A percentile compares a stretch with the other conserved stretches of the same genome.
Evolutionary conservation across 2,113 vertebrate genomes (phyloP).

Genomic region (Eubucco bourcierii): DNA sequence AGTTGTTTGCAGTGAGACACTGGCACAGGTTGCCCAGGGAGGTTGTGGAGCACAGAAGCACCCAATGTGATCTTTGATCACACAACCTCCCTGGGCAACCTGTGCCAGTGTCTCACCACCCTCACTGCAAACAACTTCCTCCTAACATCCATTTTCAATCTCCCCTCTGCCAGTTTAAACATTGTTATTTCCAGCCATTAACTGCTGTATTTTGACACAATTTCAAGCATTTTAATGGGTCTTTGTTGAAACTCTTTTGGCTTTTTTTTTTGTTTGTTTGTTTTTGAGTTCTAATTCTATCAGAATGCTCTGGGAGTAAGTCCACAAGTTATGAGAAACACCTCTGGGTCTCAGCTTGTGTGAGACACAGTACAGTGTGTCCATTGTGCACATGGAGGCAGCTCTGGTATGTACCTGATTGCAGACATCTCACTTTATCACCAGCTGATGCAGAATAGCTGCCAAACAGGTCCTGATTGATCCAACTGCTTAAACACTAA

Average conservation of each 20-base stretch:
- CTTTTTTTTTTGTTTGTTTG: background rate
- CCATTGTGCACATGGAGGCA: too few relatives aligned
- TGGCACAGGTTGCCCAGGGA: too few relatives aligned
- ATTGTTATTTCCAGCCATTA: background rate
- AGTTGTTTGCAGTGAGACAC: too few relatives aligned
- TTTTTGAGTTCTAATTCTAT: background rate
- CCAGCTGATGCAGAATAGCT: background rate
- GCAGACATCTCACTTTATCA: background rate
- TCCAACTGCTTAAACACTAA: background rate
- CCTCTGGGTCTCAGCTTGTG: background rate
- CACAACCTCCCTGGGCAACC: too few relatives aligned
- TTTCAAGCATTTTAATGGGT: background rate
- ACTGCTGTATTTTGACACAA: background rate
- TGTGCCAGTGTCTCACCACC: too few relatives aligned
- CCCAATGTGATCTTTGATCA: too few relatives aligned
- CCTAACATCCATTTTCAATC: too few relatives aligned
- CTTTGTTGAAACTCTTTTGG: background rate
- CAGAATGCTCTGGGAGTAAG: background rate
- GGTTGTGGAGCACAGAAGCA: too few relatives aligned
- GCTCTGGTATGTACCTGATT: background rate
- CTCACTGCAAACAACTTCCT: too few relatives aligned
- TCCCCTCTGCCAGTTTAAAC: too few relatives aligned
- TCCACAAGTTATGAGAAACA: background rate
- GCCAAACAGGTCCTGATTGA: background rate
- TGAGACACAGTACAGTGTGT: background rate